Evolutionary conservation across 2,797 vertebrate species (phyloP).

Genomic region (Siniperca obscura): DNA sequence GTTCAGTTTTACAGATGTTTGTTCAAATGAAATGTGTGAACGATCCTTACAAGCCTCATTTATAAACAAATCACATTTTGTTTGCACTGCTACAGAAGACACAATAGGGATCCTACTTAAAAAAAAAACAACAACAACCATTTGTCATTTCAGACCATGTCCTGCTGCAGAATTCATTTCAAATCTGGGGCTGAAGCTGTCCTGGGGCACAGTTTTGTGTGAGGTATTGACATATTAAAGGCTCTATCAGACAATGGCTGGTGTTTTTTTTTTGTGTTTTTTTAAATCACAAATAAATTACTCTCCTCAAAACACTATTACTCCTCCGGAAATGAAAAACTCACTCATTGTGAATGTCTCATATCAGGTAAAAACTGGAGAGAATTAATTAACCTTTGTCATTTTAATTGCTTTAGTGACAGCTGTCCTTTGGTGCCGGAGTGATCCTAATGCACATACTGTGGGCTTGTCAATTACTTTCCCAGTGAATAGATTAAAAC

Average conservation of each 20-base stretch:
- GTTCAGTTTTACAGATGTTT: conserved; percentile 22
- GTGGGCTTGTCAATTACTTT: conserved; percentile 84
- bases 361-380: conserved; percentile 82
- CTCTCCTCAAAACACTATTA: conserved; percentile 80
- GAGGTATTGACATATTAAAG: conserved; percentile 80
- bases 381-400: conserved; percentile 87
- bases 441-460: conserved; percentile 79
- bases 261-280: conserved; percentile 30
- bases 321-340: conserved; percentile 80
- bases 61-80: conserved; percentile 55
- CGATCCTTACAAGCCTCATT: conserved; percentile 39
- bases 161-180: conserved; percentile 68
- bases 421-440: conserved; percentile 82
- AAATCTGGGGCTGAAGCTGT: conserved; percentile 57
- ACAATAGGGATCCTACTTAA: conserved; percentile 31
- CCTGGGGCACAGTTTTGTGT: conserved; percentile 65
- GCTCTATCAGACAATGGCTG: conserved; percentile 71
- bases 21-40: conserved; percentile 39
- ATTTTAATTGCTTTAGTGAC: conserved; percentile 87
- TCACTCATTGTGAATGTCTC: conserved; percentile 79
- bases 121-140: conserved; percentile 34
- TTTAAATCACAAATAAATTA: conserved; percentile 78
- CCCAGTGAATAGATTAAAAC: conserved; percentile 84
- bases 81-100: conserved; percentile 28
- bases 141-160: conserved; percentile 69